These are phyloP conservation scores for Ischnura elegans DNA, from an alignment of 2,888 invertebrate species.

Conservation along the genomic window DNA sequence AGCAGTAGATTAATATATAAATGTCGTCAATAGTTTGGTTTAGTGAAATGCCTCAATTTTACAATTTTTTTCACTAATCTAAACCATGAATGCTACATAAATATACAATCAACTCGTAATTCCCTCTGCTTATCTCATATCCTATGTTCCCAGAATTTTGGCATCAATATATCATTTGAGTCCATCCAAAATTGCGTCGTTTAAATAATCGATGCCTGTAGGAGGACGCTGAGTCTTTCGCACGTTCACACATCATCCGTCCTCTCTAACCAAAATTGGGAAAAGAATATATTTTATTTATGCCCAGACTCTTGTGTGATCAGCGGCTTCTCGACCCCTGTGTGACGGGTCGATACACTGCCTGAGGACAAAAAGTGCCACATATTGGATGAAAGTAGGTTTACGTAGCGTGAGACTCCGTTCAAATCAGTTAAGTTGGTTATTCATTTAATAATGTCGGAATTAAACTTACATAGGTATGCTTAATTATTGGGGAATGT, in stretches of 20 bases:
- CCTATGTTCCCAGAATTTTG: neutral
- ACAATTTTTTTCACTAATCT: too few species aligned
- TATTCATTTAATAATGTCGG: neutral
- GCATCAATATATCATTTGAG: neutral
- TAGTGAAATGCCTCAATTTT: too few species aligned
- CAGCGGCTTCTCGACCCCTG: neutral
- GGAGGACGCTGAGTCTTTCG: neutral
- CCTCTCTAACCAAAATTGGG: neutral
- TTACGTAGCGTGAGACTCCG: neutral
- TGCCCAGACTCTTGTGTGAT: neutral
- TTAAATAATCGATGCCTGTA: neutral
- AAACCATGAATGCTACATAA: too few species aligned
- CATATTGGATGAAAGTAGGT: neutral
- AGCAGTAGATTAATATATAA: too few species aligned
- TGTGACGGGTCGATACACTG: neutral
- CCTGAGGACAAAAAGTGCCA: neutral
- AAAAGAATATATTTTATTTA: neutral
- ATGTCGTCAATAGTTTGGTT: too few species aligned
- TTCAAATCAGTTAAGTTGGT: neutral
- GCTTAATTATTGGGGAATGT: neutral
- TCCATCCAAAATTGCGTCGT: neutral
- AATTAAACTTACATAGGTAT: neutral
- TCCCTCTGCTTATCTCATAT: neutral
- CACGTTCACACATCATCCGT: neutral
- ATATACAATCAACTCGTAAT: neutral